phyloP scores from a whole-genome alignment of 2,113 vertebrate species.

The Poicephalus gulielmi region DNA sequence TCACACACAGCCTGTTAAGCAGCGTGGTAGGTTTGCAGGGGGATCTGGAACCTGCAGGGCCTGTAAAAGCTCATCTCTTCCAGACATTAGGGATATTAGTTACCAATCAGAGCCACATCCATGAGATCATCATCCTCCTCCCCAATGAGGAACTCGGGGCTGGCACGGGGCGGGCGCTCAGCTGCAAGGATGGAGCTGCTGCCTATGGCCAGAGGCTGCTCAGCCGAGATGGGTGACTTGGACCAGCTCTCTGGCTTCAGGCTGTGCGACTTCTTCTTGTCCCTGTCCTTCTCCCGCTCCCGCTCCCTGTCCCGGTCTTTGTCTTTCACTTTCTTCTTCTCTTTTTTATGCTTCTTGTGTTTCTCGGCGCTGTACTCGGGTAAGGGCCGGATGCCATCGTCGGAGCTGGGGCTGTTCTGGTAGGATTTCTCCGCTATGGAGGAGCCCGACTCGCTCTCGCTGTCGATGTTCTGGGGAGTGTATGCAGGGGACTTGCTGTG shows the following conservation, averaged over 20 bases:
- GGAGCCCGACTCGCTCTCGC: slow-evolving; percentile 96
- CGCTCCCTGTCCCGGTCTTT: slow-evolving; percentile 81
- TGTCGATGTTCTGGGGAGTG: slow-evolving; percentile 94
- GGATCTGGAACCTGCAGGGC: neutral
- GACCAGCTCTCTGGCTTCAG: slow-evolving; percentile 96
- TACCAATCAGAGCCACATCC: slow-evolving; percentile 94
- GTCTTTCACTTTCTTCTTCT: slow-evolving; percentile 96
- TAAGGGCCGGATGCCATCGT: slow-evolving; percentile 87
- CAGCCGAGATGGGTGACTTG: slow-evolving; percentile 90
- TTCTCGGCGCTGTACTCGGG: slow-evolving; percentile 91
- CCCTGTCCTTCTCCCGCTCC: slow-evolving; percentile 89
- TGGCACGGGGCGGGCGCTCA: slow-evolving; percentile 86
- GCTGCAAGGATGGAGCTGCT: slow-evolving; percentile 78
- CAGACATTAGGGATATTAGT: slow-evolving; percentile 55
- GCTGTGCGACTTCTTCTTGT: slow-evolving; percentile 93
- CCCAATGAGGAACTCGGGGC: slow-evolving; percentile 90
- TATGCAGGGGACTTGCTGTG: slow-evolving; percentile 97
- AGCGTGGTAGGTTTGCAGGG: neutral
- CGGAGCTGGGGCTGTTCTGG: slow-evolving; percentile 97
- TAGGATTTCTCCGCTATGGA: slow-evolving; percentile 97
- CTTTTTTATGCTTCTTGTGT: slow-evolving; percentile 99
- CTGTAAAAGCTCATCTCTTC: neutral
- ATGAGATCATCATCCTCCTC: slow-evolving; percentile 98
- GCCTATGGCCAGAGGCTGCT: slow-evolving; percentile 85
- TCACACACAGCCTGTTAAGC: neutral